Base-by-base conservation (phyloP, 2,888 invertebrate species). In the Lysandra bellargus region DNA sequence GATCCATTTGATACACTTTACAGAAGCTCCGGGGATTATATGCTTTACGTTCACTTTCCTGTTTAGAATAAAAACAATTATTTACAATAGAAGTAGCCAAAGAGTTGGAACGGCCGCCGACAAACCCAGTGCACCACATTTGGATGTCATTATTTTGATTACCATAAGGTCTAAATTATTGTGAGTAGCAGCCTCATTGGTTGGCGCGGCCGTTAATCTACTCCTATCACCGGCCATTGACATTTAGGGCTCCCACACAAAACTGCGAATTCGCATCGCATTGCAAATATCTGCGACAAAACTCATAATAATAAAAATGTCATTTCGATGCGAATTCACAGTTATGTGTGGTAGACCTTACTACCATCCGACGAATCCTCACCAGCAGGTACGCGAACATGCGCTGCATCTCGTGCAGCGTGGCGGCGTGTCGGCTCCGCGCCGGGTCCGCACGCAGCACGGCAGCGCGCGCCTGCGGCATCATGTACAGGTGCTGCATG, bases 401-500 rank as follows among this genome's bases (percentile, higher is more conserved):
- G 84, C 98, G 95, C 93, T 99, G 98, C 86, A 99, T 93, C 91
- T 99, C 99, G 79, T 96, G 95, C 79, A 99, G 91, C 0, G 98
- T 98, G 37, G 96, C 95, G 80, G 96, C 97, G 91, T 99, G 98
- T 82, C 98, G 97, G 81, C 96, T 97, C 75, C 96, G 96, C 7
- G 95, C 94, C 80, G 97, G 96, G 83, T 98, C 97, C 0, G 98
- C 97, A 6, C 96, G 95, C 79, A 99, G 92, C 84, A 99, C 97
- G 0, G 98, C 97, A 77, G 97, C 96, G 78, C 99, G 95, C 0
- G 98, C 98, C 87, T 98, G 98, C 5, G 99, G 99, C 97, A 99
- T 98, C 99, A 99, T 99, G 90, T 98, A 99, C 82, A 99, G 93
- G 90, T 99, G 99, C 90, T 99, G 99, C 96, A 99, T 98, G 87